Base-by-base conservation (phyloP, 2,888 invertebrate species). In the Pammene fasciana region DNA sequence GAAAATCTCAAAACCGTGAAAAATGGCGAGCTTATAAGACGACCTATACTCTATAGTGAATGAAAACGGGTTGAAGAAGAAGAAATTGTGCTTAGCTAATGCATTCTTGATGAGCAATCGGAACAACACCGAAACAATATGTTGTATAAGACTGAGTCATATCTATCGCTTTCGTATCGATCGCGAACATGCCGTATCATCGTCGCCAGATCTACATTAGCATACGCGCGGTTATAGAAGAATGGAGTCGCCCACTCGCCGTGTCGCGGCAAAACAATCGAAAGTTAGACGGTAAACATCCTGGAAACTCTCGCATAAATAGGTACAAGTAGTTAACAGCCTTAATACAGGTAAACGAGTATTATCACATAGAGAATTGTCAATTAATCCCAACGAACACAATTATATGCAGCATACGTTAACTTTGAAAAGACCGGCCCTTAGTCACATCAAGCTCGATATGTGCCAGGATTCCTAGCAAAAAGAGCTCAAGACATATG, bases 131-230 rank as follows among this genome's bases (percentile, higher is more conserved):
- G 1, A 71, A 76, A 79, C 75, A 78, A 77, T 77, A 57, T 68
- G 73, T 75, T 75, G 72, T 73, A 68, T 70, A 59, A 64, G 65
- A 60, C 60, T 82, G 84, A 84, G 71, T 83, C 81, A 81, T 72
- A 75, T 67, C 78, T 82, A 84, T 84, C 82, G 81, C 82, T 86
- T 84, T 83, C 81, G 76, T 79, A 85, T 83, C 81, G 77, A 80
- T 78, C 75, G 76, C 72, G 72, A 82, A 81, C 82, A 80, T 71
- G 73, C 78, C 78, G 66, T 76, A 79, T 86, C 85, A 85, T 82
- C 74, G 73, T 73, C 71, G 71, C 72, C 78, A 81, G 77, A 80
- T 68, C 55, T 55, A 59, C 55, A 82, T 85, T 84, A 84, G 75
- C 84, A 84, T 85, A 83, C 82, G 79, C 76, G 79, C 78, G 78